These are phyloP conservation scores for Tineola bisselliella DNA, from an alignment of 2,888 invertebrate genomes.

Conservation along the genomic window DNA sequence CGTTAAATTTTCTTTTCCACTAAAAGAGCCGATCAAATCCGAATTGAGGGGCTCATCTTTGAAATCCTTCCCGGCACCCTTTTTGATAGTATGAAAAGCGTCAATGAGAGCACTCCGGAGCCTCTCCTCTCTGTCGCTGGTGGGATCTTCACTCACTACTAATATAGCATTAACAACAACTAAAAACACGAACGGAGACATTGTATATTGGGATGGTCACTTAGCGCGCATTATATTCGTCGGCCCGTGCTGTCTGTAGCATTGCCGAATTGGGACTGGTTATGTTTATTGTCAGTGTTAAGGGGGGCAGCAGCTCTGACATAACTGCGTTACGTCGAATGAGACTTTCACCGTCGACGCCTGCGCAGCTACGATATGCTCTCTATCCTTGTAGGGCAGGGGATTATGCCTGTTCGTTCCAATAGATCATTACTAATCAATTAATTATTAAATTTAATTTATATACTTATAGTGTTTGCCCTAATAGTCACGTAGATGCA, in stretches of 20 bases:
- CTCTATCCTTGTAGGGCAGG: conserved; percentile 28
- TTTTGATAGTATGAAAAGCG: conserved; percentile 59
- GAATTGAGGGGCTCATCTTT: conserved; percentile 43
- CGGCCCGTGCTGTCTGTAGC: conserved; percentile 37
- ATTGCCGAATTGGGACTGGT: conserved; percentile 49
- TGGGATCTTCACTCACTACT: conserved; percentile 24
- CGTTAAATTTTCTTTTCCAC: conserved; percentile 21
- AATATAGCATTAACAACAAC: conserved; percentile 36
- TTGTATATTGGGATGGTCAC: conserved; percentile 6
- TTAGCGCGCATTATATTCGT: not conserved
- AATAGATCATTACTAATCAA: not conserved
- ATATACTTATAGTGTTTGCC: not conserved
- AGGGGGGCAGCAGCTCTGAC: conserved; percentile 35
- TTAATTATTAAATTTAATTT: not conserved
- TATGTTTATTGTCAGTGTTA: conserved; percentile 10
- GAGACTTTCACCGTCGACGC: conserved; percentile 50
- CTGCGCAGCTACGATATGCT: conserved; percentile 24
- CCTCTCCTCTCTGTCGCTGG: conserved; percentile 48
- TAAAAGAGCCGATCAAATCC: conserved; percentile 45
- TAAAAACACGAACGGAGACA: conserved; percentile 39
- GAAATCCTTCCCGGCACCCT: conserved; percentile 46
- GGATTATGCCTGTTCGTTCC: not conserved
- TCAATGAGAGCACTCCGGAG: conserved; percentile 53
- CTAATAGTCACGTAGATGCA: not conserved
- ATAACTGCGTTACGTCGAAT: conserved; percentile 49